Conservation (phyloP, 1,140 invertebrate species). For the Formica selysi region DNA sequence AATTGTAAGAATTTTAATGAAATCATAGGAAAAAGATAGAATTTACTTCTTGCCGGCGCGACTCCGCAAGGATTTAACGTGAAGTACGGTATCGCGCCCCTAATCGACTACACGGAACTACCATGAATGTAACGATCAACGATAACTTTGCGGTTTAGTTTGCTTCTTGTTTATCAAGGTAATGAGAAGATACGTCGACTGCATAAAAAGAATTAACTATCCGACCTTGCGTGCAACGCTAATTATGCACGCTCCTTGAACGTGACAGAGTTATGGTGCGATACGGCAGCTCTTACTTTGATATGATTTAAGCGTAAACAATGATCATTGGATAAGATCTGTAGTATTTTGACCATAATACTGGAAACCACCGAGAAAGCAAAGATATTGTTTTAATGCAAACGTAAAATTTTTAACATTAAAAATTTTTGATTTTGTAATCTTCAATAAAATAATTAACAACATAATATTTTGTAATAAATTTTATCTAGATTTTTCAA, state of each 20-base stretch:
- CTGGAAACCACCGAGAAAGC: neutral
- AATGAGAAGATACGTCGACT: slow-evolving; percentile 23
- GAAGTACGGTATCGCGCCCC: neutral
- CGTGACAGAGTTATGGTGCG: slow-evolving; percentile 22
- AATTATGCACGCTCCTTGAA: too few relatives aligned
- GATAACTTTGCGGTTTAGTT: neutral
- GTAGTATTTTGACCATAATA: neutral
- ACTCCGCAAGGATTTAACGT: slow-evolving; percentile 10
- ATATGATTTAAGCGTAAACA: slow-evolving; percentile 25
- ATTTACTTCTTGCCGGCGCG: neutral
- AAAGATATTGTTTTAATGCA: neutral
- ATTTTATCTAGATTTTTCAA: neutral
- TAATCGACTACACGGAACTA: slow-evolving; percentile 21
- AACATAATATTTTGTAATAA: neutral
- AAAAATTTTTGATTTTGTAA: neutral
- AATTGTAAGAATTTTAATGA: neutral
- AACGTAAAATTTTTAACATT: neutral
- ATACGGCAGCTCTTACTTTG: slow-evolving; percentile 35
- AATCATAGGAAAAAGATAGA: neutral
- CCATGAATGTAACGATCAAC: neutral
- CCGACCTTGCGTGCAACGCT: too few relatives aligned
- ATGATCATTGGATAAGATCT: slow-evolving; percentile 12
- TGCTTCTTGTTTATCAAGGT: neutral
- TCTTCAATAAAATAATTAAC: neutral
- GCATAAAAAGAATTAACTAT: too few relatives aligned